Evolutionary conservation across 2,113 vertebrate genomes (phyloP), one percentile per base, ranked within the genome.

Genomic region (Corydoras sp.): DNA sequence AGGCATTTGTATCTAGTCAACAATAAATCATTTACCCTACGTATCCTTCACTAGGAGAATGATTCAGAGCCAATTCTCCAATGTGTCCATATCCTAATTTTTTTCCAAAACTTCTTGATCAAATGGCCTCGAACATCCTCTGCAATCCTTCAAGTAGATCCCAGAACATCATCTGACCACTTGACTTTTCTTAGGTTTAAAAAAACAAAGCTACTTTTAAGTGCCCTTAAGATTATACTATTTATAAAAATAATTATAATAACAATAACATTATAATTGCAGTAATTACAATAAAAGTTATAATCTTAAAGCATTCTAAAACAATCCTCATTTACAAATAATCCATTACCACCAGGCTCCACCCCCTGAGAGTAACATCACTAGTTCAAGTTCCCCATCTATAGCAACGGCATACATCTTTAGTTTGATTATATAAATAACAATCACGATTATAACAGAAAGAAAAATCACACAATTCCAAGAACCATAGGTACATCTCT

Each of bases 241-340:
- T 87, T 89, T 82, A 86, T 85, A 86, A 87, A 88, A 88, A 89
- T 87, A 87, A 86, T 74, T 75, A 82, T 84, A 79, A 82, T 75
- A 86, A 86, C 81, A 84, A 72, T 80, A 76, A 68, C 80, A 86
- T 62, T 55, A 79, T 83, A 84, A 84, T 86, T 73, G 72, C 55
- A 84, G 82, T 84, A 87, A 89, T 88, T 75, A 85, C 79, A 86
- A 83, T 86, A 76, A 73, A 71, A 76, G 72, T 80, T 69, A 80
- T 83, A 77, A 84, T 84, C 67, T 87, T 78, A 75, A 80, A 80
- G 62, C 72, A 66, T 65, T 68, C 78, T 74, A 72, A 72, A 55
- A 81, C 65, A 77, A 65, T 65, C 71, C 68, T 81, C 69, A 84
- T 88, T 76, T 86, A 88, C 85, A 89, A 73, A 72, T 79, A 79